Base-by-base conservation (phyloP, 2,888 invertebrate species). In the Melikaiella ostensackeni region DNA sequence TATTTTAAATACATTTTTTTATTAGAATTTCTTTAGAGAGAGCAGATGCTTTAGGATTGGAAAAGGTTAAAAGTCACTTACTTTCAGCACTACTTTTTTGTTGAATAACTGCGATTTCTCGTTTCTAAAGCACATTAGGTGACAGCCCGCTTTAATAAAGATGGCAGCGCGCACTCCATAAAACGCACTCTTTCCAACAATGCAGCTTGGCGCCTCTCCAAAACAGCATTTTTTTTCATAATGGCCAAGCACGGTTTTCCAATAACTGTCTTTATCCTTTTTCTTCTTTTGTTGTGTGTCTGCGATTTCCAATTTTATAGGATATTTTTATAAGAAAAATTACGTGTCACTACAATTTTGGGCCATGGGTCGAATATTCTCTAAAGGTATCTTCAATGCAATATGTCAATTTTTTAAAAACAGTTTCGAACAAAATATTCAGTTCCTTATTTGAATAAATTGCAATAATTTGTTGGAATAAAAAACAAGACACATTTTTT, bases 111-210 rank as follows among this genome's bases (percentile, higher is more conserved):
- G 35, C n/a, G 38, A 63, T 63, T 46, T 27, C n/a, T 66, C 35
- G 57, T 33, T 13, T 75, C 70, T 75, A 75, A 24, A 1, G 73
- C 16, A 19, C 75, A 75, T 27, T 80, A 82, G 13, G 78, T 74
- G 62, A 84, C 80, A 4, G 83, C 84, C 1, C 85, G 82, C 84
- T 88, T 84, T 8, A 88, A 64, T 33, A 89, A 79, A 7, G 88
- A 86, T 0, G 88, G 88, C 46, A 89, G 79, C 6, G 87, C 85
- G 55, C 85, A 87, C 62, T 88, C 89, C 85, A 88, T 88, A 55
- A 88, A 86, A 61, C 82, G 83, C 8, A 89, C 85, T 74, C 85
- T 84, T 64, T 88, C 87, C 8, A 81, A 77, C 16, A 89, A 78
- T 33, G 81, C 87, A 8, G 83, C 84, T 55, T 86, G 86, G 30